phyloP scores from a whole-genome alignment of 2,113 vertebrate species.

The Heterotis niloticus region DNA sequence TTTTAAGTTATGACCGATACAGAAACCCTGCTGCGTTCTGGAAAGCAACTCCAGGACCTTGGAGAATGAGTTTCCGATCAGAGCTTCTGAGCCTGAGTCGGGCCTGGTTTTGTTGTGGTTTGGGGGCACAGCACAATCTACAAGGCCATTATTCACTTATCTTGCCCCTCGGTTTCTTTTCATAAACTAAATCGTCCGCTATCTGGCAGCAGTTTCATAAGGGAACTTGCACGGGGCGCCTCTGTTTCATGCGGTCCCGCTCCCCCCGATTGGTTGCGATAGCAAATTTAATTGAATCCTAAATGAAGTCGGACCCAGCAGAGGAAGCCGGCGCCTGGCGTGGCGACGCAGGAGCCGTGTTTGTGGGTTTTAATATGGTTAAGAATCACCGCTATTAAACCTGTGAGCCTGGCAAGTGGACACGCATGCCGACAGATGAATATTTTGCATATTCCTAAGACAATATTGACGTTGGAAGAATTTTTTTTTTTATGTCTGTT shows the following conservation, averaged over 20 bases:
- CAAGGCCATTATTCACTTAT: neutral
- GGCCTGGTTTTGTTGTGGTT: neutral
- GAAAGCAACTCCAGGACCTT: too few relatives aligned
- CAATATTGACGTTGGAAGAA: too few relatives aligned
- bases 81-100: neutral
- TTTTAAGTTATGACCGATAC: too few relatives aligned
- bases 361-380: neutral
- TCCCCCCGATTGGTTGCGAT: neutral
- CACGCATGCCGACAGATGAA: too few relatives aligned
- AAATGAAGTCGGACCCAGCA: neutral
- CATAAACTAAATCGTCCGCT: neutral
- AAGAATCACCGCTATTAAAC: neutral
- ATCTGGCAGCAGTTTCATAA: neutral
- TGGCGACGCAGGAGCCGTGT: too few relatives aligned
- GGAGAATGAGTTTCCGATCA: too few relatives aligned
- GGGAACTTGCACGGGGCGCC: neutral
- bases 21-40: too few relatives aligned
- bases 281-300: conserved; percentile 4
- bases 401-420: too few relatives aligned
- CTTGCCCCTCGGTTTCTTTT: neutral
- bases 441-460: too few relatives aligned
- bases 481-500: too few relatives aligned
- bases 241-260: neutral
- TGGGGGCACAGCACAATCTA: neutral
- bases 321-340: neutral